Conservation (phyloP, 2,113 vertebrate genomes). For the Notiomystis cincta region DNA sequence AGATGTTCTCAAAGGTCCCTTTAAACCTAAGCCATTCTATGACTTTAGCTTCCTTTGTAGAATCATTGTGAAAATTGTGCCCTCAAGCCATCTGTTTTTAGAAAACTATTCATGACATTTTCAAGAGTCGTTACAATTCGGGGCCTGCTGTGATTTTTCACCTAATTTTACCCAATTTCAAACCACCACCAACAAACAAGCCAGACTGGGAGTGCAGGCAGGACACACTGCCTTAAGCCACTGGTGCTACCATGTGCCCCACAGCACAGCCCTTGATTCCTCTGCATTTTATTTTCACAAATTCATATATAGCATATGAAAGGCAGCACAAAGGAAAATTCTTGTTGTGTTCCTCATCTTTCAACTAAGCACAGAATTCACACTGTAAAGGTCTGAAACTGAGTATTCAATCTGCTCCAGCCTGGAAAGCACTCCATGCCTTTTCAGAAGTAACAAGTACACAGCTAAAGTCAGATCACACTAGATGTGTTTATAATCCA, state of each 20-base stretch:
- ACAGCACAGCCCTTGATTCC: not conserved
- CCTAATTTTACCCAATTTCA: not conserved
- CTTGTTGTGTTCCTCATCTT: not conserved
- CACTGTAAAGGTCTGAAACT: rapidly evolving
- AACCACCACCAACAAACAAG: not conserved
- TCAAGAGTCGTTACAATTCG: not conserved
- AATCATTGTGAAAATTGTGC: not conserved
- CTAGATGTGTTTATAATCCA: not conserved
- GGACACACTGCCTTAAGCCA: not conserved
- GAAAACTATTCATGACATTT: not conserved
- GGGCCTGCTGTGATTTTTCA: not conserved
- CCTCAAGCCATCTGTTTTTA: not conserved
- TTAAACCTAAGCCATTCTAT: not conserved
- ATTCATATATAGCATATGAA: not conserved
- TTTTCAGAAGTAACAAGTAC: not conserved
- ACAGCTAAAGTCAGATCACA: not conserved
- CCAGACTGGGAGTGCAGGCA: not conserved
- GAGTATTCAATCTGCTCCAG: not conserved
- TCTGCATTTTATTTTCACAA: not conserved
- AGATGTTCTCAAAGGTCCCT: not conserved
- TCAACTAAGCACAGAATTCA: not conserved
- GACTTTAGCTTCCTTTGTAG: not conserved
- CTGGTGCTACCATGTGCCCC: rapidly evolving
- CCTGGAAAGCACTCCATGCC: not conserved
- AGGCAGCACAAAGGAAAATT: not conserved